Conservation (phyloP, 1,140 invertebrate genomes). For the Berghia stephanieae region DNA sequence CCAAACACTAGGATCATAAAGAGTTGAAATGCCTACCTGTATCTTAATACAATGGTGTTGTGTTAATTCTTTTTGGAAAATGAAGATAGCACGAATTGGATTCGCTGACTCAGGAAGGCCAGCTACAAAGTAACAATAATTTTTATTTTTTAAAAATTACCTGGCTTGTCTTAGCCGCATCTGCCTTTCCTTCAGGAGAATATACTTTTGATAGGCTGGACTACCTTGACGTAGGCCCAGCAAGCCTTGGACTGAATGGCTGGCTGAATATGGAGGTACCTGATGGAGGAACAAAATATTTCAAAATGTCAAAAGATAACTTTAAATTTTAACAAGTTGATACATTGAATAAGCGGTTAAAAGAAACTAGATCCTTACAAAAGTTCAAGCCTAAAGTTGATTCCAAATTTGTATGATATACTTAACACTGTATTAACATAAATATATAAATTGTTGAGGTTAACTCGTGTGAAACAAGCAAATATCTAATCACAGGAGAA, state of each 20-base stretch:
- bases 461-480: no score
- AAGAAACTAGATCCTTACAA: neutral
- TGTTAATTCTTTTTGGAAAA: no score
- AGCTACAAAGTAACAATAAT: no score
- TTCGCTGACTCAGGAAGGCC: no score
- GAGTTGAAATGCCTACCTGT: no score
- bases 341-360: conserved; percentile 12
- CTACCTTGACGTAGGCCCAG: conserved; percentile 32
- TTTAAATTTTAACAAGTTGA: conserved; percentile 19
- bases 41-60: no score
- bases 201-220: conserved; percentile 52
- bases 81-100: no score
- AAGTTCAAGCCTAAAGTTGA: neutral
- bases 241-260: conserved; percentile 35
- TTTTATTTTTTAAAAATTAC: conserved; percentile 10
- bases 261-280: conserved; percentile 33
- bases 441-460: no score
- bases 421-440: no score
- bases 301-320: neutral
- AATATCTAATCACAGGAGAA: no score
- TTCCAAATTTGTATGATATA: neutral
- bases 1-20: no score
- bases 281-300: conserved; percentile 10
- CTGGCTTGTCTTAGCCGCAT: conserved; percentile 38
- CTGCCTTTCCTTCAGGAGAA: conserved; percentile 51